Conservation (phyloP, 2,113 vertebrate species). For the Scartelaos histophorus region DNA sequence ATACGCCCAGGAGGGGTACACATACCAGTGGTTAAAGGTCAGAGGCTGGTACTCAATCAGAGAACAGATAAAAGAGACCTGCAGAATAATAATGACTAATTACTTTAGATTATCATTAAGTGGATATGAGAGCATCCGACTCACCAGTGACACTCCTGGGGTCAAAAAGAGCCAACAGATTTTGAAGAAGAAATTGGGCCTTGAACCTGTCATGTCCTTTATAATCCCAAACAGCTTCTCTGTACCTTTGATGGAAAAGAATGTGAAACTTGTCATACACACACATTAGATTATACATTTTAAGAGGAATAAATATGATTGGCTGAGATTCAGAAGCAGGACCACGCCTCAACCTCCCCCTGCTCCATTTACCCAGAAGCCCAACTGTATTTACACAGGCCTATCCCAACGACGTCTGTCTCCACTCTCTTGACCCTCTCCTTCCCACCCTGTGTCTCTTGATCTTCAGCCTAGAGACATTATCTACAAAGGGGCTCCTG, state of each 20-base stretch:
- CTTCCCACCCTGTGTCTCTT: too few relatives aligned
- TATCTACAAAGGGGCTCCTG: too few relatives aligned
- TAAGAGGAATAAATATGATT: too few relatives aligned
- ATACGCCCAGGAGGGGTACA: slow-evolving; percentile 71
- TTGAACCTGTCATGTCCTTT: slow-evolving; percentile 72
- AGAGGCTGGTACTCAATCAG: slow-evolving; percentile 69
- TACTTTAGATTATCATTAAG: background rate
- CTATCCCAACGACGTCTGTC: too few relatives aligned
- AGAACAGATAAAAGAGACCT: slow-evolving; percentile 67
- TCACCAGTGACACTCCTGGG: slow-evolving; percentile 71
- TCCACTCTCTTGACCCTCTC: too few relatives aligned
- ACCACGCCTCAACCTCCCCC: too few relatives aligned
- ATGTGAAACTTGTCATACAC: background rate
- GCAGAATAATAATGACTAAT: background rate
- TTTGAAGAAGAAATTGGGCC: slow-evolving; percentile 62
- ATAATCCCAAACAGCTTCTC: slow-evolving; percentile 63
- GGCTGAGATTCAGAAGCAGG: too few relatives aligned
- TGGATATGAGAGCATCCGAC: background rate
- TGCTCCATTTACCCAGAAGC: too few relatives aligned
- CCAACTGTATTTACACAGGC: too few relatives aligned
- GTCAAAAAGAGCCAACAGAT: slow-evolving; percentile 77
- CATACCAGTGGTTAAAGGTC: slow-evolving; percentile 73
- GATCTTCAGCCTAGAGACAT: too few relatives aligned
- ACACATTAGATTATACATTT: too few relatives aligned
- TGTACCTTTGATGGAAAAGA: slow-evolving; percentile 52